A percentile compares a stretch with the other conserved stretches of the same genome.
These are phyloP conservation scores for Physella acuta DNA, from an alignment of 1,140 invertebrate genomes.

Conservation along the genomic window DNA sequence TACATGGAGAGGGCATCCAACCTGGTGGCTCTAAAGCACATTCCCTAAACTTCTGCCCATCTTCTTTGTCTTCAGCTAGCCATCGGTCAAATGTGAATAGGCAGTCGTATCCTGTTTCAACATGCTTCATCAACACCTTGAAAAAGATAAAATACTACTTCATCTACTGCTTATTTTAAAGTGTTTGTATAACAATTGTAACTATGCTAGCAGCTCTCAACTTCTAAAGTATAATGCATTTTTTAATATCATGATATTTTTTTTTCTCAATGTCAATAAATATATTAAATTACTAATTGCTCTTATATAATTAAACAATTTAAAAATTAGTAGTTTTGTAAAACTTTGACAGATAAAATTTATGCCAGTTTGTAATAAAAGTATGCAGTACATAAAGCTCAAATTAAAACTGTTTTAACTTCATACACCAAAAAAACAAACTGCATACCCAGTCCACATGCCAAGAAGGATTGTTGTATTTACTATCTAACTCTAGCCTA, in stretches of 20 bases:
- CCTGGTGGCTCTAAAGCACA: constrained; percentile 33
- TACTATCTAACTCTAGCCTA: constrained; percentile 43
- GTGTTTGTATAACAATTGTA: too few relatives aligned
- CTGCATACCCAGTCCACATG: constrained; percentile 42
- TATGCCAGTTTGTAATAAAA: neutral
- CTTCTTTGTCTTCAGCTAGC: constrained; percentile 44
- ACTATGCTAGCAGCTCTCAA: too few relatives aligned
- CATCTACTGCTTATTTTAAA: too few relatives aligned
- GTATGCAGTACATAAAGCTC: neutral
- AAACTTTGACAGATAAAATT: too few relatives aligned
- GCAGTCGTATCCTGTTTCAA: constrained; percentile 39
- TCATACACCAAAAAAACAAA: neutral
- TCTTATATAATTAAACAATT: too few relatives aligned
- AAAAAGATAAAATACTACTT: too few relatives aligned
- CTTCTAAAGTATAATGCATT: too few relatives aligned
- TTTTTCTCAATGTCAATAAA: too few relatives aligned
- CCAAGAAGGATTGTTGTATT: constrained; percentile 36
- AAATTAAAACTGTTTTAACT: neutral
- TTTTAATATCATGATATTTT: too few relatives aligned
- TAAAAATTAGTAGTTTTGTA: too few relatives aligned
- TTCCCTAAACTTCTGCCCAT: constrained; percentile 47
- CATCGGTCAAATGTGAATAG: constrained; percentile 46
- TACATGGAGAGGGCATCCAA: constrained; percentile 39
- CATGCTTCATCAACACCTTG: constrained; percentile 27
- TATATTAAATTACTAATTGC: too few relatives aligned